phyloP scores from a whole-genome alignment of 2,113 vertebrate genomes.

The Pluvialis apricaria region DNA sequence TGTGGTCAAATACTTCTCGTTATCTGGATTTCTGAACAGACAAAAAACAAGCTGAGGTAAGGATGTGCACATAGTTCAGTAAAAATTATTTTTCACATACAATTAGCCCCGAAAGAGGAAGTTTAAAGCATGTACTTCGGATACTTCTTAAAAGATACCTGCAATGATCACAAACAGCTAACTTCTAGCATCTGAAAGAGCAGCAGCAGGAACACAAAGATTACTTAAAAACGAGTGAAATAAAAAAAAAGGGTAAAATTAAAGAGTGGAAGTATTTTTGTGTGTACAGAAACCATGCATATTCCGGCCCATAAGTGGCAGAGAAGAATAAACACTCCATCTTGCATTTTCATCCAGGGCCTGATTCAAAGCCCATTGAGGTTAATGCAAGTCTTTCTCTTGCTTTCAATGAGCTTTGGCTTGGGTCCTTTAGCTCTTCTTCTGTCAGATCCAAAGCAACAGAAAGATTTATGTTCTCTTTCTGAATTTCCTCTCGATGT shows the following conservation, averaged over 20 bases:
- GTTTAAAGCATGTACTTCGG: background rate
- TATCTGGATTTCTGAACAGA: slow-evolving; percentile 44
- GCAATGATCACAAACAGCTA: background rate
- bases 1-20: slow-evolving; percentile 10
- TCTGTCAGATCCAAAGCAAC: slow-evolving; percentile 9
- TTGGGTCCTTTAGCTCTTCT: background rate
- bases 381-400: background rate
- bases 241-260: background rate
- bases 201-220: background rate
- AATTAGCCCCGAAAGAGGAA: background rate
- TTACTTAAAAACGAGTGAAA: background rate
- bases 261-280: background rate
- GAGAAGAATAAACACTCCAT: background rate
- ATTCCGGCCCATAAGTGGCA: background rate
- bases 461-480: slow-evolving; percentile 7
- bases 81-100: background rate
- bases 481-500: background rate
- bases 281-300: background rate
- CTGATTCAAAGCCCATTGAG: background rate
- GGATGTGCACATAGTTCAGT: background rate
- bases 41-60: slow-evolving; percentile 18
- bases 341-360: background rate
- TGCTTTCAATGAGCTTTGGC: background rate
- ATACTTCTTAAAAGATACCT: background rate
- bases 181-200: background rate